Percentiles rank a stretch among this genome's conserved stretches.
These are phyloP conservation scores for Abramis brama DNA, from an alignment of 2,113 vertebrate genomes.

Conservation along the genomic window DNA sequence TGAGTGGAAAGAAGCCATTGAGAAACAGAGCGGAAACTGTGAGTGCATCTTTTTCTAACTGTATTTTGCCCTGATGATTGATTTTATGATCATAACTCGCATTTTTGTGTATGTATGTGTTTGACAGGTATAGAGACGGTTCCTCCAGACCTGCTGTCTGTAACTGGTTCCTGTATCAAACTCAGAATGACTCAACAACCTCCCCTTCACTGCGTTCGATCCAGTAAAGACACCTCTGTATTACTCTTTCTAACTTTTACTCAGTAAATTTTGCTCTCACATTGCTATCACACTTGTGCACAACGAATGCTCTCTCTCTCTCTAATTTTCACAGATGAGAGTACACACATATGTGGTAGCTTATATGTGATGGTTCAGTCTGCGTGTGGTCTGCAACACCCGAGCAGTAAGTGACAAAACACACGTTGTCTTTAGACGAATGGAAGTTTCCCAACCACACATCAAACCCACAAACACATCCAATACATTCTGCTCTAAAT, in stretches of 20 bases:
- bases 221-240: conserved; percentile 56
- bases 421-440: neutral
- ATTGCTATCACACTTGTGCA: conserved; percentile 1
- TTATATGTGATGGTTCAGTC: conserved; percentile 72
- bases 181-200: conserved; percentile 79
- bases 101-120: conserved; percentile 23
- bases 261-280: neutral
- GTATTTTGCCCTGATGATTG: neutral
- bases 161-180: conserved; percentile 76
- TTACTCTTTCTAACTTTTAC: neutral
- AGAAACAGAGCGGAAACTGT: conserved; percentile 71
- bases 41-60: conserved; percentile 51
- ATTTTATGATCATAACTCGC: neutral
- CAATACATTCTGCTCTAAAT: neutral
- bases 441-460: neutral
- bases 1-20: conserved; percentile 74
- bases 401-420: conserved; percentile 64
- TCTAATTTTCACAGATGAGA: conserved; percentile 50
- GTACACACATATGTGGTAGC: conserved; percentile 69
- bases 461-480: neutral
- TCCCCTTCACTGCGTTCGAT: conserved; percentile 58
- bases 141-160: conserved; percentile 76
- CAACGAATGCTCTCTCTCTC: neutral
- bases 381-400: conserved; percentile 68
- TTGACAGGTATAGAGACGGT: conserved; percentile 71